A percentile compares a stretch with the other conserved stretches of the same genome.
Conservation (phyloP, 2,888 invertebrate species). For the Sisyra terminalis region DNA sequence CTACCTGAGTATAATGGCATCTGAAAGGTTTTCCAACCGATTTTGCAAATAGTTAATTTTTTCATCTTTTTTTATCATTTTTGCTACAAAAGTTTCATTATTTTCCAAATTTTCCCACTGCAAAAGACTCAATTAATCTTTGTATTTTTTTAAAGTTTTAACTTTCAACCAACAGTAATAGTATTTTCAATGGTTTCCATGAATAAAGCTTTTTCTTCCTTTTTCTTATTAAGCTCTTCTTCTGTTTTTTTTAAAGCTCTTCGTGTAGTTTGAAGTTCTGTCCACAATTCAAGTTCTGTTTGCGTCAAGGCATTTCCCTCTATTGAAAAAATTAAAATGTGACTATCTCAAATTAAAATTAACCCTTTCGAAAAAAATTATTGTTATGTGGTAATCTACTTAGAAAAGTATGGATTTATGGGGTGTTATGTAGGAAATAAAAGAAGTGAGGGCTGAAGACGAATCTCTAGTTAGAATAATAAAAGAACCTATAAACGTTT, state of each 20-base stretch:
- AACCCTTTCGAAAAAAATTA: no score
- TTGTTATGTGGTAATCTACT: no score
- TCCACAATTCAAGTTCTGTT: slow-evolving; percentile 18
- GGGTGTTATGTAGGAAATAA: no score
- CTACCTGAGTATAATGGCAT: slow-evolving; percentile 3
- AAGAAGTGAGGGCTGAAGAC: no score
- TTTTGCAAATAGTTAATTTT: slow-evolving; percentile 1
- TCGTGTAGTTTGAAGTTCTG: slow-evolving; percentile 18
- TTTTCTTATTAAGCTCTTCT: slow-evolving; percentile 18
- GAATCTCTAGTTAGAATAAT: no score
- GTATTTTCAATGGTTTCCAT: slow-evolving; percentile 17
- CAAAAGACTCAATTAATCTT: background rate
- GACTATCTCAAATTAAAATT: background rate
- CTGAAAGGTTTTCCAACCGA: slow-evolving; percentile 3
- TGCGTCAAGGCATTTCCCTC: slow-evolving; percentile 10
- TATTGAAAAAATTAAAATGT: background rate
- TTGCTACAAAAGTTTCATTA: background rate
- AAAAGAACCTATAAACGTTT: no score
- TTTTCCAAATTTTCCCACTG: slow-evolving; percentile 2
- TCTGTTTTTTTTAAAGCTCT: slow-evolving; percentile 19
- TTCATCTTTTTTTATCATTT: slow-evolving; percentile 6
- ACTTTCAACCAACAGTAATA: slow-evolving; percentile 11
- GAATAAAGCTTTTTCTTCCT: slow-evolving; percentile 18
- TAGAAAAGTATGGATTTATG: no score
- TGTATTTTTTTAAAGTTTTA: background rate